phyloP scores from a whole-genome alignment of 2,113 vertebrate genomes.

The Siphamia tubifer region DNA sequence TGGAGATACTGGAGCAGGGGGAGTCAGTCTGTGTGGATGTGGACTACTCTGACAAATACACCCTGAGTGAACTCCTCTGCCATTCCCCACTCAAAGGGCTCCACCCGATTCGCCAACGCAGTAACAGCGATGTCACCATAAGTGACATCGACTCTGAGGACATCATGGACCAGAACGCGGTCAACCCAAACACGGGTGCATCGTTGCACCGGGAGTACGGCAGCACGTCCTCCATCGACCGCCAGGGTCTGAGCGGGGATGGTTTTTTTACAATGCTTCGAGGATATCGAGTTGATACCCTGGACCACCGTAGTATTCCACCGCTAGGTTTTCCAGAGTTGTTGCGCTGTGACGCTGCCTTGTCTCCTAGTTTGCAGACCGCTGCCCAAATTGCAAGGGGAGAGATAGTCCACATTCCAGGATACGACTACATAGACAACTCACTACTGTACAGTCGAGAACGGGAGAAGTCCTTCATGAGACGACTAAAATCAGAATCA shows the following conservation, averaged over 20 bases:
- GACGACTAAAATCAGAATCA: constrained; percentile 87
- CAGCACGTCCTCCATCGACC: constrained; percentile 96
- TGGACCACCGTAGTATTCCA: constrained; percentile 84
- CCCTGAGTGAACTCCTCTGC: constrained; percentile 85
- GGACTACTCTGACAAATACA: constrained; percentile 86
- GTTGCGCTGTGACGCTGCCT: constrained; percentile 83
- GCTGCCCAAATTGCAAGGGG: constrained; percentile 92
- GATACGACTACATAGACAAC: constrained; percentile 88
- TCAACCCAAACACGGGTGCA: constrained; percentile 96
- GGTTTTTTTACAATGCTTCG: constrained; percentile 91
- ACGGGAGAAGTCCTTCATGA: constrained; percentile 89
- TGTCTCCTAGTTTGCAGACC: constrained; percentile 93
- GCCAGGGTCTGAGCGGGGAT: constrained; percentile 90
- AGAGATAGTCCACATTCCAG: constrained; percentile 90
- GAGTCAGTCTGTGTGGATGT: constrained; percentile 74
- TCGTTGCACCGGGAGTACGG: constrained; percentile 94
- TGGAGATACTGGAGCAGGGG: constrained; percentile 76
- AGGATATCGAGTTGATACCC: constrained; percentile 86
- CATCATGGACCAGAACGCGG: constrained; percentile 89
- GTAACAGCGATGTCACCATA: constrained; percentile 97
- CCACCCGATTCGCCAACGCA: constrained; percentile 93
- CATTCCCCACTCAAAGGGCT: constrained; percentile 89
- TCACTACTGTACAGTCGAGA: constrained; percentile 86
- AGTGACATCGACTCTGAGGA: constrained; percentile 96
- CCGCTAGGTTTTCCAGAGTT: constrained; percentile 88